phyloP scores from a whole-genome alignment of 1,140 invertebrate species.

The Dinothrombium tinctorium region DNA sequence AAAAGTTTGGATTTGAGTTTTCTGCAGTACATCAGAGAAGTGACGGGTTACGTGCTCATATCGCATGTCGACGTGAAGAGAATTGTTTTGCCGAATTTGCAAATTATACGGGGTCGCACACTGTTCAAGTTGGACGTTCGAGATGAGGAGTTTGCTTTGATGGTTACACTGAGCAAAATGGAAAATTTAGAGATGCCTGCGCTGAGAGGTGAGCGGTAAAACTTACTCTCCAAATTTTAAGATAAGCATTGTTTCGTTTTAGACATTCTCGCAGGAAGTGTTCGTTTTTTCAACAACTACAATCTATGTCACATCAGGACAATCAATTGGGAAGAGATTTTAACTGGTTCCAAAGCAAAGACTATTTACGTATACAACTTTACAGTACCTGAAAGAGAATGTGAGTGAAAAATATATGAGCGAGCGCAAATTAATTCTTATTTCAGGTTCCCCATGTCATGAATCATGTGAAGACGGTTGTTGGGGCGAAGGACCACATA shows the following conservation, averaged over 20 bases:
- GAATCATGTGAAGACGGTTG: slow-evolving; percentile 48
- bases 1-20: slow-evolving; percentile 64
- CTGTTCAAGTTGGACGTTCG: slow-evolving; percentile 60
- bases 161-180: slow-evolving; percentile 66
- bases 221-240: no score
- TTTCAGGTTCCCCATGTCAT: slow-evolving; percentile 39
- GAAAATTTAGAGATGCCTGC: slow-evolving; percentile 68
- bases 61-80: slow-evolving; percentile 64
- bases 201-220: slow-evolving; percentile 38
- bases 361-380: slow-evolving; percentile 61
- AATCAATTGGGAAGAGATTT: slow-evolving; percentile 86
- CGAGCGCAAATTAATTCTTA: neutral
- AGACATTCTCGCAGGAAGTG: slow-evolving; percentile 69
- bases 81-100: slow-evolving; percentile 61
- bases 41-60: slow-evolving; percentile 88
- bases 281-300: slow-evolving; percentile 80
- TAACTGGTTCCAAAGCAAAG: slow-evolving; percentile 40
- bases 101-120: slow-evolving; percentile 79
- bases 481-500: slow-evolving; percentile 75
- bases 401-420: slow-evolving; percentile 24
- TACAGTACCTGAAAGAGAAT: slow-evolving; percentile 40
- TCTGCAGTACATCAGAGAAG: slow-evolving; percentile 71
- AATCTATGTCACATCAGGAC: slow-evolving; percentile 84
- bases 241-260: no score
- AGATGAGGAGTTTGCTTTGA: slow-evolving; percentile 55